Percentiles rank a stretch among this genome's conserved stretches.
Evolutionary conservation across 2,113 vertebrate genomes (phyloP).

Genomic region (Phaetusa simplex): DNA sequence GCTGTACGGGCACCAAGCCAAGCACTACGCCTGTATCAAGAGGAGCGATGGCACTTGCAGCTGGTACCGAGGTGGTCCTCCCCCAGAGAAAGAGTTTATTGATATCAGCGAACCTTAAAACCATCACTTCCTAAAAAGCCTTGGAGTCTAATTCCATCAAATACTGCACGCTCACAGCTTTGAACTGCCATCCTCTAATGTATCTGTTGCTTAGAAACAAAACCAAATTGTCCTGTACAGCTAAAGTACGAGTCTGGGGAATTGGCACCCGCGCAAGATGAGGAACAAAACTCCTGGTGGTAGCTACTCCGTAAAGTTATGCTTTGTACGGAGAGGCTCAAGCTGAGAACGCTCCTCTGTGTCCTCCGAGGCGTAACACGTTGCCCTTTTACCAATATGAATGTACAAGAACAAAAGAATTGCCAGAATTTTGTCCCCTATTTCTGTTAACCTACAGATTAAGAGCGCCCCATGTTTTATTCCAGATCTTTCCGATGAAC

Average conservation of each 20-base stretch:
- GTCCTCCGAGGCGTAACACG: not conserved
- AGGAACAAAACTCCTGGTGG: constrained; percentile 21
- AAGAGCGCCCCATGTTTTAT: not conserved
- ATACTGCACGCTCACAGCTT: not conserved
- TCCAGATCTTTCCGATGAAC: constrained; percentile 18
- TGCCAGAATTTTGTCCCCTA: not conserved
- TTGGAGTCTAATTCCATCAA: not conserved
- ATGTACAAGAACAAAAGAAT: constrained; percentile 33
- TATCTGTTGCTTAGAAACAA: constrained; percentile 20
- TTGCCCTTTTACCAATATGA: constrained; percentile 13
- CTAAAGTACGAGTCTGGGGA: not conserved
- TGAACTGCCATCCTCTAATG: not conserved
- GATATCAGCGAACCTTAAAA: constrained; percentile 86
- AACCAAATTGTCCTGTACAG: not conserved
- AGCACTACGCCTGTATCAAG: constrained; percentile 87
- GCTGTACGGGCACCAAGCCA: constrained; percentile 83
- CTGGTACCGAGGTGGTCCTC: constrained; percentile 85
- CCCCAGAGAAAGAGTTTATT: constrained; percentile 84
- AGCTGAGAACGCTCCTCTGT: not conserved
- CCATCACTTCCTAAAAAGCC: not conserved
- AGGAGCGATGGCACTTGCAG: constrained; percentile 83
- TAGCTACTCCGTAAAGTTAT: not conserved
- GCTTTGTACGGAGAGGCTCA: not conserved
- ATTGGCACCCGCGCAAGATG: not conserved
- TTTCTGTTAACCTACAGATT: constrained; percentile 12